Evolutionary conservation across 2,113 vertebrate genomes (phyloP).

Genomic region (Amphiprion percula): DNA sequence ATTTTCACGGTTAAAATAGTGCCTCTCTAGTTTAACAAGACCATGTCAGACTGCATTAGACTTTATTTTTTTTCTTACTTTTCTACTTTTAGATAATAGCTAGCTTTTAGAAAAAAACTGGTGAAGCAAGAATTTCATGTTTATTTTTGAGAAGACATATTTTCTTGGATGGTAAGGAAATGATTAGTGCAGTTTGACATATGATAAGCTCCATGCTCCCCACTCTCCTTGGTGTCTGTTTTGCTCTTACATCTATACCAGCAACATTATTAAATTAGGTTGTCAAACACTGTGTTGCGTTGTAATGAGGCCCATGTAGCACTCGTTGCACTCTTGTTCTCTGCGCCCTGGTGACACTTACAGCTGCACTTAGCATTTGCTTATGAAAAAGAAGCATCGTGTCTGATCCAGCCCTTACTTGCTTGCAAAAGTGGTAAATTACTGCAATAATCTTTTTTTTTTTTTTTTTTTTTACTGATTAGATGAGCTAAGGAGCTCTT

Average conservation of each 20-base stretch:
- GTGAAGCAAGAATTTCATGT: slow-evolving; percentile 1
- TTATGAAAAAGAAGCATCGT: slow-evolving; percentile 10
- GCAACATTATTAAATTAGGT: slow-evolving; percentile 30
- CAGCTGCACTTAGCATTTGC: slow-evolving; percentile 26
- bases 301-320: slow-evolving; percentile 51
- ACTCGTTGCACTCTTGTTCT: slow-evolving; percentile 38
- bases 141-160: slow-evolving; percentile 9
- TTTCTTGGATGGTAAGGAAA: background rate
- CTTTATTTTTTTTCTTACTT: too few species aligned
- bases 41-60: background rate
- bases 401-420: slow-evolving; percentile 4
- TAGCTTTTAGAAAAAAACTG: slow-evolving; percentile 14
- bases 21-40: background rate
- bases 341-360: slow-evolving; percentile 32
- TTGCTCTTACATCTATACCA: slow-evolving; percentile 13
- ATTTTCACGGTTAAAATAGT: background rate
- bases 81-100: slow-evolving; percentile 7
- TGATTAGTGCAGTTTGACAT: background rate
- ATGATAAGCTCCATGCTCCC: slow-evolving; percentile 3
- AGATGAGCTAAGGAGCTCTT: background rate
- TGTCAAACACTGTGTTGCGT: slow-evolving; percentile 48
- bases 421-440: slow-evolving; percentile 17
- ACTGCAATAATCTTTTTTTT: slow-evolving; percentile 5
- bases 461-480: slow-evolving; percentile 11
- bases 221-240: slow-evolving; percentile 13